Base-by-base conservation (phyloP, 2,797 vertebrate genomes). In the Karalla daura region DNA sequence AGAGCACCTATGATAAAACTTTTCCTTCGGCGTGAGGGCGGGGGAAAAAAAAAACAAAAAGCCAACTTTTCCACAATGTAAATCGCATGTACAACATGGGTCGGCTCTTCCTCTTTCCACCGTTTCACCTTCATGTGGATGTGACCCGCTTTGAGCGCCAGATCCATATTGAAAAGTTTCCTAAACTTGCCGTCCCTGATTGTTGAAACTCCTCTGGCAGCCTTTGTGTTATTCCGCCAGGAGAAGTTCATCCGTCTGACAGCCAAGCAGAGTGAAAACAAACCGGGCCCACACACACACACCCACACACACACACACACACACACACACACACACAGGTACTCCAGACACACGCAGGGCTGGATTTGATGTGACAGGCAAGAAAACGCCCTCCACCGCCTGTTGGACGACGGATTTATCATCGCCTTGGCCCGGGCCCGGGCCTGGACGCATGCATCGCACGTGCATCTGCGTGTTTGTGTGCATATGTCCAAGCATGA, bases 401-500 rank as follows among this genome's bases (percentile, higher is more conserved):
- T 58, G 9, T 0, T 51, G 43, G 59, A 35, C 35, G 14, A 66
- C 37, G 23, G 35, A 78, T 68, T 71, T 49, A 73, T 75, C 33
- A 40, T 23, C 21, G 20, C 50, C 47, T 44, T 64, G 69, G 58
- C 49, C 33, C 25, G 25, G 62, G 33, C 46, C 54, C 65, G 47
- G 7, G 28, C 25, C 20, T 0, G 25, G 2, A 15, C 39, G 27
- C 52, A 30, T 24, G 23, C 71, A n/a, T 44, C 8, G 40, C 66
- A 73, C 39, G 47, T 45, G 74, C 55, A n/a, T 25, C 24, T 32
- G 58, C 7, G 20, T 80, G 83, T 82, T 80, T 83, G 66, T 78
- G 30, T 76, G 69, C 66, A 43, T 43, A 66, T 70, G 76, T 82
- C 78, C 41, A 24, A 18, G 32, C 36, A 68, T 84, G 77, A 86